Base-by-base conservation (phyloP, 2,888 invertebrate genomes). In the Agrypnus murinus region DNA sequence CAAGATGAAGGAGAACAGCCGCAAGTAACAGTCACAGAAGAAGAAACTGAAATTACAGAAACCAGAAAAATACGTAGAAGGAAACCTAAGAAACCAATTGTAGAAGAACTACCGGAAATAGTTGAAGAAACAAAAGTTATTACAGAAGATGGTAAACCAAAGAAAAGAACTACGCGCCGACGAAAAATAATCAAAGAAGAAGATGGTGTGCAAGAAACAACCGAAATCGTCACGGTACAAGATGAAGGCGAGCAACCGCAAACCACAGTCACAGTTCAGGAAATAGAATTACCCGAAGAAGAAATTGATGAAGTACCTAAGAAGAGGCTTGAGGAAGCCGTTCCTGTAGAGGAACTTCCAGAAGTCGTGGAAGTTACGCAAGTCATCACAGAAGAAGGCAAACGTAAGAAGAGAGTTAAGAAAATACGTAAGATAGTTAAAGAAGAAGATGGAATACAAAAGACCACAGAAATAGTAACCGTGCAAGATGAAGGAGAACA, bases 381-480 rank as follows among this genome's bases (percentile, higher is more conserved):
- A 75, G 80, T 83, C 65, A 78, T 85, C 0, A 78, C 7, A 55
- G 12, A 80, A 55, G 31, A 65, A 17, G 68, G 66, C 58, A 1
- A 77, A 75, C 32, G 36, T 65, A 79, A 73, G 53, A 60, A 50
- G 9, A 55, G 78, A 70, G n/a, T 85, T 1, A 85, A 87, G 0
- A 88, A 86, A 74, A 86, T 78, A 67, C 76, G 77, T 9, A 77
- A 34, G 9, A 68, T 74, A 0, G 74, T 77, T 19, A 79, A 77
- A 40, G 73, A 75, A 31, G 80, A 75, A 17, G 81, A 78, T 32
- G 80, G 81, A 68, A 80, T 83, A 74, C 76, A 82, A 69, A 83
- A 86, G 77, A 80, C 83, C 19, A 85, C 85, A 1, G 85, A 85
- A 76, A 84, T 86, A 38, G 80, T 84, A 65, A 86, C 81, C 0